A percentile compares a stretch with the other conserved stretches of the same genome.
These are phyloP conservation scores for Eidolon dupreanum DNA, from an alignment of 2,797 vertebrate species.

Conservation along the genomic window DNA sequence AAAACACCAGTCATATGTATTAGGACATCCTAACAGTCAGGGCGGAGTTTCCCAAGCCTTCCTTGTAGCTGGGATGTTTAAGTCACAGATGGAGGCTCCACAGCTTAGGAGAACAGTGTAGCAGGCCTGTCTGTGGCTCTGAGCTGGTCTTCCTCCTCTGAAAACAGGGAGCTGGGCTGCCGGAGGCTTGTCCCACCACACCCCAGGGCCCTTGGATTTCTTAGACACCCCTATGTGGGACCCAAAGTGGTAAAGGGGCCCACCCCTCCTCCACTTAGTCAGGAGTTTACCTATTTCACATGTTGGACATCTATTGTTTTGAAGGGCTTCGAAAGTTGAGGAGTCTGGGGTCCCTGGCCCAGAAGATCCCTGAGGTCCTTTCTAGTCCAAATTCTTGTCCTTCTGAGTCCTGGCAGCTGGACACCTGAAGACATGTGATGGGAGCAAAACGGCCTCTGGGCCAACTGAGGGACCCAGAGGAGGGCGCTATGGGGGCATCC, in stretches of 20 bases:
- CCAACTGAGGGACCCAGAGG: background rate
- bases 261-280: background rate
- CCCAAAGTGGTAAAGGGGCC: background rate
- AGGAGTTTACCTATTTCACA: background rate
- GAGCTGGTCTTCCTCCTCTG: background rate
- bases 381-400: background rate
- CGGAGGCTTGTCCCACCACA: rapidly evolving
- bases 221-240: background rate
- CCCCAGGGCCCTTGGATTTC: background rate
- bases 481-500: no score
- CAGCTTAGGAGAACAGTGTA: background rate
- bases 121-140: background rate
- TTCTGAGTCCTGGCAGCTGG: background rate
- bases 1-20: background rate
- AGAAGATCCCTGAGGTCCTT: background rate
- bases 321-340: background rate
- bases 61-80: no score
- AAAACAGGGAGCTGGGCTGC: background rate
- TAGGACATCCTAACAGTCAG: background rate
- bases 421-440: background rate
- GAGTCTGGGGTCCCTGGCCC: background rate
- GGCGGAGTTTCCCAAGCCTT: no score
- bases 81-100: background rate
- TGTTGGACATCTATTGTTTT: rapidly evolving
- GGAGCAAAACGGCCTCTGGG: rapidly evolving